Evolutionary conservation across 2,888 invertebrate genomes (phyloP).

Genomic region (Tolmerus cingulatus): DNA sequence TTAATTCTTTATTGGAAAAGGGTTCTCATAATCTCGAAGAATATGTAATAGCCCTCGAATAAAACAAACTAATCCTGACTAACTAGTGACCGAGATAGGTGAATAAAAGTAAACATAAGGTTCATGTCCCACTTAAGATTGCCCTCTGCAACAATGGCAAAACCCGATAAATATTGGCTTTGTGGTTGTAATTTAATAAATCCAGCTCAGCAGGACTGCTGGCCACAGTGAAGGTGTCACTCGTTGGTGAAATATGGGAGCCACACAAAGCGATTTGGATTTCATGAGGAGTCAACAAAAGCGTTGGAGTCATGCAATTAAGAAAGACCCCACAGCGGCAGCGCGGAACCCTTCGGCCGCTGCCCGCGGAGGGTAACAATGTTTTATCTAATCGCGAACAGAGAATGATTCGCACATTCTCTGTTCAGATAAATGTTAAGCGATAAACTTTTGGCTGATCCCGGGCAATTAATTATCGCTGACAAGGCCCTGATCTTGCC

Average conservation of each 20-base stretch:
- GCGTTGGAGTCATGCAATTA: slow-evolving; percentile 5
- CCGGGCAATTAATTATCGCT: slow-evolving; percentile 21
- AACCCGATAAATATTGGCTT: neutral
- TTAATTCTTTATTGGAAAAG: too few species aligned
- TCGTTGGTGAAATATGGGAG: slow-evolving; percentile 11
- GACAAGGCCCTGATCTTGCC: slow-evolving; percentile 20
- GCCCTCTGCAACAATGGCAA: neutral
- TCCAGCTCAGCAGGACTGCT: neutral
- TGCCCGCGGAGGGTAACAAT: slow-evolving; percentile 10
- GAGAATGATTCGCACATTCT: slow-evolving; percentile 36
- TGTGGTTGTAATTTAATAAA: neutral
- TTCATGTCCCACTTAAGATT: neutral
- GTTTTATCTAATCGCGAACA: slow-evolving; percentile 41
- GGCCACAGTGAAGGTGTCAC: neutral
- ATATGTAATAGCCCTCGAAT: neutral
- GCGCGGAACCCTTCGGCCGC: neutral
- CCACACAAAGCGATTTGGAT: neutral
- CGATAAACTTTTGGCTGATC: slow-evolving; percentile 35
- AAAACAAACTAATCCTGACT: neutral
- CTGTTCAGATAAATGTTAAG: slow-evolving; percentile 30
- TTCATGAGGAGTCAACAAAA: slow-evolving; percentile 14
- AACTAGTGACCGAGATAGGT: neutral
- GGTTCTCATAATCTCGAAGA: too few species aligned
- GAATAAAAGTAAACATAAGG: neutral
- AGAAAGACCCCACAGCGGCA: slow-evolving; percentile 5